Base-by-base conservation (phyloP, 1,140 invertebrate genomes). In the Microplitis mediator region DNA sequence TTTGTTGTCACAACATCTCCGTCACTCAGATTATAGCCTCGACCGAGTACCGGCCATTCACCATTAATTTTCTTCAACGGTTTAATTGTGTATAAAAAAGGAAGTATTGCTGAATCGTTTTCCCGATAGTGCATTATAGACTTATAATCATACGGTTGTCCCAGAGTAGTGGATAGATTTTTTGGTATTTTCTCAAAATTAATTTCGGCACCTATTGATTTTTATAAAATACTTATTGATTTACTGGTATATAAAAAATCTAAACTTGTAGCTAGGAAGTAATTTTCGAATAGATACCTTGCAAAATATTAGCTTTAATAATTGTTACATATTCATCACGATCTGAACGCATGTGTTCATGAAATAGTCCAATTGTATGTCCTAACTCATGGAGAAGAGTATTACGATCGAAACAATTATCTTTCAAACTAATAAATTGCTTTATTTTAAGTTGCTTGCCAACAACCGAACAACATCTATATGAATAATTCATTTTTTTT, bases 111-210 rank as follows among this genome's bases (percentile, higher is more conserved):
- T 80, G 98, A 98, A 54, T 96, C 89, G 0, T n/a, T n/a, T n/a
- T n/a, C n/a, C n/a, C 98, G 97, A 84, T 99, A 99, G 82, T 99
- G 98, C 98, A 99, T 99, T 72, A 99, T 99, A 0, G 95, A 97
- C 78, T 97, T 95, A 77, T 97, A 99, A 83, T 99, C 98, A 80
- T 99, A 99, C 0, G 93, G 92, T 76, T 97, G 89, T 0, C 96
- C 97, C n/a, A 99, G 87, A 0, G 97, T 98, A 79, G 99, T 96
- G 0, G 99, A 97, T 87, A 99, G 98, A 74, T 97, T 95, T 3
- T 94, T 91, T 11, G 96, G 96, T n/a, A n/a, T n/a, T n/a, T n/a
- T n/a, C n/a, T 6, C 3, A 36, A 36, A 36, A 6, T 36, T 36
- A 6, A 4, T 4, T 4, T 6, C 3, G 6, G 3, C 3, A 4